Evolutionary conservation across 2,797 vertebrate species (phyloP).

Genomic region (Alauda arvensis): DNA sequence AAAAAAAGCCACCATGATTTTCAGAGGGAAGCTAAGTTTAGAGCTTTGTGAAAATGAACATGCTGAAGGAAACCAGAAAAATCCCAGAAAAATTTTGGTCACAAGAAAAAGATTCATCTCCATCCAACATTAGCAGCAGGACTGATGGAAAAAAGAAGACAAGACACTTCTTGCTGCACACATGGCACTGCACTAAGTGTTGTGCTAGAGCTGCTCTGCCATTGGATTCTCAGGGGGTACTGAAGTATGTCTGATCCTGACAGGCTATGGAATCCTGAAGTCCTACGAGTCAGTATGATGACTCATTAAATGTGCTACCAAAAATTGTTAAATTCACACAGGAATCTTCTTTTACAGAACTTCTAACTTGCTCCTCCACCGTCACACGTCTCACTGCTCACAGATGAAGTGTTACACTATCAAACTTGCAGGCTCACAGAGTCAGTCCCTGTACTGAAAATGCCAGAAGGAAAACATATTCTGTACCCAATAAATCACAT

Average conservation of each 20-base stretch:
- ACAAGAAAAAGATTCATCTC: conserved; percentile 6
- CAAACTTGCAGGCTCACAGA: conserved; percentile 46
- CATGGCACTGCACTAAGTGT: not conserved
- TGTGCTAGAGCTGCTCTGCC: conserved; percentile 1
- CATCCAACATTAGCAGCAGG: conserved; percentile 23
- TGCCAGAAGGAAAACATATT: conserved; percentile 49
- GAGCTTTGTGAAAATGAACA: not conserved
- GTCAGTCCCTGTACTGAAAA: conserved; percentile 41
- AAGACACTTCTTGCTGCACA: conserved; percentile 3
- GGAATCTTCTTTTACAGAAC: conserved; percentile 46
- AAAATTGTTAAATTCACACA: conserved; percentile 61
- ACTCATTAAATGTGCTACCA: conserved; percentile 59
- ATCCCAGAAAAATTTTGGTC: not conserved
- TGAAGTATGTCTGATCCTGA: conserved; percentile 27
- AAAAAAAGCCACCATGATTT: not conserved
- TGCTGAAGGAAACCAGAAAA: not conserved
- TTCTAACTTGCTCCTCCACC: conserved; percentile 40
- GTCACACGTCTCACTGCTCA: conserved; percentile 53
- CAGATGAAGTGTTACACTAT: conserved; percentile 63
- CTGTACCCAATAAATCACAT: conserved; percentile 33
- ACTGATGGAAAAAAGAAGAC: conserved; percentile 28
- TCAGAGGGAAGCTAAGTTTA: not conserved
- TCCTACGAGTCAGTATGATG: conserved; percentile 48
- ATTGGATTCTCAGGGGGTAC: not conserved
- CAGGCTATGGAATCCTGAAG: conserved; percentile 35